Evolutionary conservation across 2,797 vertebrate genomes (phyloP).

Genomic region (Melanotaenia nigrans): DNA sequence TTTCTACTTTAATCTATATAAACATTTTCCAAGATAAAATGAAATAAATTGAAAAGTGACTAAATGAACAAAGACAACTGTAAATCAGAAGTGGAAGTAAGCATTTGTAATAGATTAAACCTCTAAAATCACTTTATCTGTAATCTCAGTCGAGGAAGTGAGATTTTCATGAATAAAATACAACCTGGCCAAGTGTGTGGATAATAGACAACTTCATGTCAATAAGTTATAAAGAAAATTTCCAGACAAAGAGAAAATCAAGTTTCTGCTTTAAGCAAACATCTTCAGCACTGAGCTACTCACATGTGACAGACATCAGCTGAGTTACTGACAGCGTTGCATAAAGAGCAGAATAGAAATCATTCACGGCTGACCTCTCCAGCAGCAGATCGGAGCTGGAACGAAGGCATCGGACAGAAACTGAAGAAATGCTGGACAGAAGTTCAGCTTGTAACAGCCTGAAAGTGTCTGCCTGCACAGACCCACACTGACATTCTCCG

Average conservation of each 20-base stretch:
- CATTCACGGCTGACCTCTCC: slow-evolving; percentile 26
- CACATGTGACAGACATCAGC: slow-evolving; percentile 57
- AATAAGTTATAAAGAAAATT: slow-evolving; percentile 23
- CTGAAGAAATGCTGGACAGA: slow-evolving; percentile 22
- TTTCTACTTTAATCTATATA: not conserved
- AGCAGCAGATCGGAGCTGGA: slow-evolving; percentile 8
- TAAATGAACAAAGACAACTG: not conserved
- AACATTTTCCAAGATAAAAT: not conserved
- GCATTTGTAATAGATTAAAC: slow-evolving; percentile 41
- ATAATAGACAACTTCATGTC: slow-evolving; percentile 43
- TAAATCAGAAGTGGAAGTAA: slow-evolving; percentile 1
- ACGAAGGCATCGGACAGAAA: slow-evolving; percentile 6
- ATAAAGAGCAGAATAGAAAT: slow-evolving; percentile 17
- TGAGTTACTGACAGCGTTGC: slow-evolving; percentile 33
- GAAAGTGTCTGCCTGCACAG: slow-evolving; percentile 34
- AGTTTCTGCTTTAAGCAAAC: not conserved
- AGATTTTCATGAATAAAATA: slow-evolving; percentile 26
- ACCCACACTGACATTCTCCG: slow-evolving; percentile 67
- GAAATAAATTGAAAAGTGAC: not conserved
- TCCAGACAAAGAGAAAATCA: slow-evolving; percentile 9
- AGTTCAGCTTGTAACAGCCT: slow-evolving; percentile 21
- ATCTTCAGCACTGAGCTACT: slow-evolving; percentile 47
- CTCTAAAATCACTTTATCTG: not conserved
- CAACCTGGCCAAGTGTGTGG: slow-evolving; percentile 20
- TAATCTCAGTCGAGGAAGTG: slow-evolving; percentile 13